phyloP scores from a whole-genome alignment of 1,140 invertebrate species.

The Solen grandis region DNA sequence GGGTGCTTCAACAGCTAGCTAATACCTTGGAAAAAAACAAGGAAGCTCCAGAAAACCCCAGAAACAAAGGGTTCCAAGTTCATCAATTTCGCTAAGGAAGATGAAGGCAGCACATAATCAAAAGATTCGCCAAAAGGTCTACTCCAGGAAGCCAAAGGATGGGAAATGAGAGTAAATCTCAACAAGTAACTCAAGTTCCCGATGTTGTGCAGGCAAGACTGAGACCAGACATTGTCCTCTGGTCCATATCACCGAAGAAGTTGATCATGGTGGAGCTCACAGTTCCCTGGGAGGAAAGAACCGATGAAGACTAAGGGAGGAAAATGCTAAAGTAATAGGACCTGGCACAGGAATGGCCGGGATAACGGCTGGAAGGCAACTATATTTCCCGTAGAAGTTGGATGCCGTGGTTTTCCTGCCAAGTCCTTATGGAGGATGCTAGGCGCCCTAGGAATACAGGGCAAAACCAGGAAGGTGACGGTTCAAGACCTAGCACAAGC shows the following conservation, averaged over 20 bases:
- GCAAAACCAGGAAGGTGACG: too few relatives aligned
- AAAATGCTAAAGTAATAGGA: slow-evolving; percentile 17
- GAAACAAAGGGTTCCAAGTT: not conserved
- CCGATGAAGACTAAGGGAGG: not conserved
- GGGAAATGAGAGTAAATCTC: slow-evolving; percentile 19
- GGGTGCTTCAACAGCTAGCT: not conserved
- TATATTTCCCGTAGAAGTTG: slow-evolving; percentile 43
- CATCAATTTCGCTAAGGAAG: slow-evolving; percentile 4
- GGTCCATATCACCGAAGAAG: not conserved
- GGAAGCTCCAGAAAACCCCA: not conserved
- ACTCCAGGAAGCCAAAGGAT: slow-evolving; percentile 10
- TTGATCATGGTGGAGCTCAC: too few relatives aligned
- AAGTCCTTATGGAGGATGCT: too few relatives aligned
- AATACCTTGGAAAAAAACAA: slow-evolving; percentile 6
- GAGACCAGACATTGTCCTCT: slow-evolving; percentile 38
- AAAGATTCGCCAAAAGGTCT: not conserved
- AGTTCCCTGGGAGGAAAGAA: too few relatives aligned
- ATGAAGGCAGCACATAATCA: not conserved
- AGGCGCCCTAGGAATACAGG: too few relatives aligned
- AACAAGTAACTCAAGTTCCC: slow-evolving; percentile 3
- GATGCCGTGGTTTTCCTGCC: slow-evolving; percentile 41
- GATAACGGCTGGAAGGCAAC: slow-evolving; percentile 36
- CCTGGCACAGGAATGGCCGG: slow-evolving; percentile 3
- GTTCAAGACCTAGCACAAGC: too few relatives aligned
- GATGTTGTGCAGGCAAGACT: slow-evolving; percentile 15